Evolutionary conservation across 2,113 vertebrate genomes (phyloP), one percentile per base, ranked within the genome.

Genomic region (Octodon degus): DNA sequence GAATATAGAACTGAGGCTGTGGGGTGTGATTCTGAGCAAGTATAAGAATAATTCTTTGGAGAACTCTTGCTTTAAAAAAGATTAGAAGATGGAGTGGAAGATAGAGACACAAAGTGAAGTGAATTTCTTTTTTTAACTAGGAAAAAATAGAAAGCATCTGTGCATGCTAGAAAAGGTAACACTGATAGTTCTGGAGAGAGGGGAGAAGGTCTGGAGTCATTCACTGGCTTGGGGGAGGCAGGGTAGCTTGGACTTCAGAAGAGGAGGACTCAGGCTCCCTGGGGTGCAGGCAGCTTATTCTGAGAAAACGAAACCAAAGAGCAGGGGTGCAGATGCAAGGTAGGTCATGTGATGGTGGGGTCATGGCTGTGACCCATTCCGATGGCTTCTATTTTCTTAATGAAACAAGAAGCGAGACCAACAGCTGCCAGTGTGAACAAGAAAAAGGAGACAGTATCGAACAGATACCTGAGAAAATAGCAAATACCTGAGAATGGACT

Each of bases 371-470:
- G 10, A 30, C 50, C 32, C n/a, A 60, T 76, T 97, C 25, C 43
- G 34, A 82, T 91, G 53, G 55, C 9, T 86, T 83, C 55, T 83
- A 32, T 96, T 93, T 89, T 86, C 89, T 55, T 74, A 40, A 67
- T 25, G 24, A 90, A 90, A 84, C 1, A 83, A 92, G n/a, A 79
- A 90, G 80, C 37, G 77, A 87, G n/a, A 90, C 3, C 34, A 68
- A 20, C 22, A 62, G 37, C 76, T 94, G n/a, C 22, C 80, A 81
- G 2, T 67, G 22, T 37, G n/a, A 74, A 68, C 24, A 30, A 93
- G 68, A 81, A 24, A 55, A 10, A 40, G 74, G 50, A 68, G 24
- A 96, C 89, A 24, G 5, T 53, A 55, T 40, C 17, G 22, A 34
- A 76, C 53, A 37, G 40, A 67, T 74, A 34, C 22, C 16, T 81